Evolutionary conservation across 2,797 vertebrate species (phyloP), one percentile per base, ranked within the genome.

Genomic region (Kryptolebias ocellatus): DNA sequence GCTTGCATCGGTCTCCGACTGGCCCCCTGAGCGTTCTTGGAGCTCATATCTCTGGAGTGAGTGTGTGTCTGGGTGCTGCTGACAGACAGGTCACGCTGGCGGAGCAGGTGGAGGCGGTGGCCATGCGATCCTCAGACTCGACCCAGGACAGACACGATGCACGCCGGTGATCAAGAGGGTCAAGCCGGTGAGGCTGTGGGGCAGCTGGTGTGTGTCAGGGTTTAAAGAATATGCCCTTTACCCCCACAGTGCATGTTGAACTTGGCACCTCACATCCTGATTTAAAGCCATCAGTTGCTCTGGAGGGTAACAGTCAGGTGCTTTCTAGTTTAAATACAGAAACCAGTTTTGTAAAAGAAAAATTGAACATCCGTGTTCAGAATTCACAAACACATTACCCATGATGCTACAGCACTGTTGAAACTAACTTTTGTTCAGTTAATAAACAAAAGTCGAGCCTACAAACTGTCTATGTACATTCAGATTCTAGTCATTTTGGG

Each of bases 211-310:
- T 89, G 81, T 94, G 91, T 93, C 91, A 93, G 93, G 93, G 93
- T 94, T 94, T 93, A 93, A 92, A 82, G 93, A 94, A 92, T 94
- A 93, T 91, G 91, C 80, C 20, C 84, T 93, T 93, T 91, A 93
- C 82, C 68, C 86, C 82, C 20, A 71, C 89, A 82, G 89, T 94
- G 92, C 93, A 93, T 94, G 89, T 91, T 81, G 47, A 60, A 68
- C 91, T 93, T 46, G 84, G 11, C 17, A 8, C 24, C 60, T 37
- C 52, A 39, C 70, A 55, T 61, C 82, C 44, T 72, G 64, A 64
- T 76, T 11, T 2, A 47, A 47, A 18, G 3, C 82, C 74, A 90
- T 79, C 2, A 5, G 76, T 92, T 92, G 86, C 89, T 76, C 70
- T 9, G n/a, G 68, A 72, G 76, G 73, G 53, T 74, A 84, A 79